Evolutionary conservation across 2,888 invertebrate species (phyloP).

Genomic region (Tipula vernalis): DNA sequence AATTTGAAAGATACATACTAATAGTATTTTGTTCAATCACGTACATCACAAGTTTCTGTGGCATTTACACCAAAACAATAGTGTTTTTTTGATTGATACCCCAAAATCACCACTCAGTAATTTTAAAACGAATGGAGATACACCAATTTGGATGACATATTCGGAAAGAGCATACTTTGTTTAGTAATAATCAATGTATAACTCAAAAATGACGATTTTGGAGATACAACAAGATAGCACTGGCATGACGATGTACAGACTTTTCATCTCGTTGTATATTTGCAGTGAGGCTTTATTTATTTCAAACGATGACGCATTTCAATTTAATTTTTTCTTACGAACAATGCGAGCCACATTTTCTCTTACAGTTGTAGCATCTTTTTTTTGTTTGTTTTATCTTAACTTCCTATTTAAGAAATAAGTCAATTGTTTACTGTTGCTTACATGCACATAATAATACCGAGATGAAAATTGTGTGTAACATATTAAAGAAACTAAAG

Average conservation of each 20-base stretch:
- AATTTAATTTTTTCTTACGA: not conserved
- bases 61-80: too few relatives aligned
- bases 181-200: too few relatives aligned
- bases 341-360: not conserved
- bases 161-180: too few relatives aligned
- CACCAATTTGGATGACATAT: too few relatives aligned
- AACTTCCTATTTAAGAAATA: constrained; percentile 4
- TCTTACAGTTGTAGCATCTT: not conserved
- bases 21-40: too few relatives aligned
- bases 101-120: too few relatives aligned
- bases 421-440: not conserved
- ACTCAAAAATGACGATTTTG: too few relatives aligned
- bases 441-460: not conserved
- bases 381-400: not conserved
- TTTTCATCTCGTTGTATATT: not conserved
- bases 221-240: too few relatives aligned
- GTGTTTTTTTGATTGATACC: too few relatives aligned
- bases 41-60: too few relatives aligned
- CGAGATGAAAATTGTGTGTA: not conserved
- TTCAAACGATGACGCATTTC: not conserved
- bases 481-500: not conserved
- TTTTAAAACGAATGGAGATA: too few relatives aligned
- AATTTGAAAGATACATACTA: too few relatives aligned
- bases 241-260: not conserved
- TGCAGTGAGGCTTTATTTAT: not conserved